Conservation (phyloP, 2,888 invertebrate genomes). For the Melieria omissa region DNA sequence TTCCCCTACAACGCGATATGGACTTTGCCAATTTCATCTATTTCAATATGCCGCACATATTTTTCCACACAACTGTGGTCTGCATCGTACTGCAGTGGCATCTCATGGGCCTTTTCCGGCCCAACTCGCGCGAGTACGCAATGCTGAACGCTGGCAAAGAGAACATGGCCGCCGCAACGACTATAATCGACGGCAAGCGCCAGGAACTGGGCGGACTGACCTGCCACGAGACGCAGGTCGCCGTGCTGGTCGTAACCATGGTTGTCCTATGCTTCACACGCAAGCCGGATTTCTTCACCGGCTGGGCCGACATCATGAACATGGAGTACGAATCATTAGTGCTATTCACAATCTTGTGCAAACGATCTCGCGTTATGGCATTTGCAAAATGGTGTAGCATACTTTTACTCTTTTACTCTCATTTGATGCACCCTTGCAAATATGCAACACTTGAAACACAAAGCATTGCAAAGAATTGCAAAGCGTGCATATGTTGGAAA, state of each 20-base stretch:
- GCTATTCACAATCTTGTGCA: too few species aligned
- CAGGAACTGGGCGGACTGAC: conserved; percentile 78
- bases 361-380: too few species aligned
- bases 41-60: conserved; percentile 37
- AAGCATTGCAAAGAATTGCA: too few species aligned
- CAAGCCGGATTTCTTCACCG: conserved; percentile 83
- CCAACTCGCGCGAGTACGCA: conserved; percentile 69
- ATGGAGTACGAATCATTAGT: conserved; percentile 41
- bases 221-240: conserved; percentile 79
- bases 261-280: conserved; percentile 86
- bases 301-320: conserved; percentile 76
- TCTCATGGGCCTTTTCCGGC: conserved; percentile 51
- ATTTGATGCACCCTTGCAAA: too few species aligned
- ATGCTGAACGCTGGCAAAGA: conserved; percentile 65
- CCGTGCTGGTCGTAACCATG: conserved; percentile 77
- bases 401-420: too few species aligned
- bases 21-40: conserved; percentile 39
- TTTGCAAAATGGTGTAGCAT: too few species aligned
- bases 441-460: too few species aligned
- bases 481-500: too few species aligned
- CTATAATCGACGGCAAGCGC: conserved; percentile 63
- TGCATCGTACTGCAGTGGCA: conserved; percentile 37
- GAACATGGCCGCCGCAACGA: conserved; percentile 73
- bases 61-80: conserved; percentile 28
- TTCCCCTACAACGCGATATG: conserved; percentile 36